These are phyloP conservation scores for Colossoma macropomum DNA, from an alignment of 2,113 vertebrate species.

Conservation along the genomic window DNA sequence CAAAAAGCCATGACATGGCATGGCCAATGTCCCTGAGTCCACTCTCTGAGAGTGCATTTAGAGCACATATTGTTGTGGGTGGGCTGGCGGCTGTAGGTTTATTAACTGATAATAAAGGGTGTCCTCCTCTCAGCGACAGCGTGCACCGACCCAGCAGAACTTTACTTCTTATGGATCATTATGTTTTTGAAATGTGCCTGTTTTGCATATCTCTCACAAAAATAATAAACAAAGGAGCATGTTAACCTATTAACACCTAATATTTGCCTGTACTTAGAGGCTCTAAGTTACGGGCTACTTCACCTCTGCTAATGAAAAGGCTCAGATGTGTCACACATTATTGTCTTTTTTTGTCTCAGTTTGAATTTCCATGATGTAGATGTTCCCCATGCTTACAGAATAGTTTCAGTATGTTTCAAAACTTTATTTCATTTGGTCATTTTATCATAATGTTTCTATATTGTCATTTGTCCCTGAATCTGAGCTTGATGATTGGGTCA, in stretches of 20 bases:
- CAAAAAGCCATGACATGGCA: background rate
- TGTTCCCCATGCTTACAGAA: background rate
- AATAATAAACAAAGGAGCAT: background rate
- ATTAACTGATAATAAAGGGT: background rate
- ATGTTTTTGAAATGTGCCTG: background rate
- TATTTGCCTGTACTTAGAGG: background rate
- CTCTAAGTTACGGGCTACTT: background rate
- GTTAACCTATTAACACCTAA: background rate
- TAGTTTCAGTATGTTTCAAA: background rate
- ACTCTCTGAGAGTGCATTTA: background rate
- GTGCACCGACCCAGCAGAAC: background rate
- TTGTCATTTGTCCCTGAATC: constrained; percentile 19
- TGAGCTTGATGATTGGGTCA: constrained; percentile 3
- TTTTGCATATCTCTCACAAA: too few relatives aligned
- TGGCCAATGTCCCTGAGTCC: background rate
- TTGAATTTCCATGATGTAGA: constrained; percentile 2
- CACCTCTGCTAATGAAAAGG: background rate
- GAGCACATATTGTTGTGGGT: background rate
- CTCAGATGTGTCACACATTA: too few relatives aligned
- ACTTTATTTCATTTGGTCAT: too few relatives aligned
- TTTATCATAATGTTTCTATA: background rate
- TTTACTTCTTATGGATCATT: background rate
- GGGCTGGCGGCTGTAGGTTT: background rate
- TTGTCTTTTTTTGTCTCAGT: background rate
- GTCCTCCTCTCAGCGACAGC: background rate